phyloP scores from a whole-genome alignment of 2,888 invertebrate species.

The Hermaeophaga mercurialis region DNA sequence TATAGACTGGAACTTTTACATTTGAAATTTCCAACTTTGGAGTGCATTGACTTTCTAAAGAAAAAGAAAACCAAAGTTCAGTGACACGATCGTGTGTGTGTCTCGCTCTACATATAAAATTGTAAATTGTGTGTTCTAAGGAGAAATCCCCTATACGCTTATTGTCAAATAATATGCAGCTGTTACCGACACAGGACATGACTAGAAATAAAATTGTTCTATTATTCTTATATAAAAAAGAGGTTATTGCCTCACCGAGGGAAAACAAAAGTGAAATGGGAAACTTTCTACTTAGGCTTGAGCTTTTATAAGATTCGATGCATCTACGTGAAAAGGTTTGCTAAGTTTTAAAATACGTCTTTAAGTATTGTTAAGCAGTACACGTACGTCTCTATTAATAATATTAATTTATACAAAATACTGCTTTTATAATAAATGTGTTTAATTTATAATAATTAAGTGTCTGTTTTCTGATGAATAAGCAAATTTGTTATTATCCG shows the following conservation, averaged over 20 bases:
- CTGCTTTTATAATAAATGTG: too few relatives aligned
- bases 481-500: too few relatives aligned
- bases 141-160: constrained; percentile 27
- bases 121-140: constrained; percentile 21
- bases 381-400: too few relatives aligned
- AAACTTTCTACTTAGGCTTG: neutral
- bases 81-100: constrained; percentile 15
- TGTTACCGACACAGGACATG: constrained; percentile 30
- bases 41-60: constrained; percentile 15
- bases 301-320: neutral
- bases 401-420: too few relatives aligned
- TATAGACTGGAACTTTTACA: too few relatives aligned
- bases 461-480: too few relatives aligned
- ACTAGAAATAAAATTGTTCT: constrained; percentile 28
- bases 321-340: neutral
- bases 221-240: constrained; percentile 26
- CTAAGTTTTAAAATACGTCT: neutral
- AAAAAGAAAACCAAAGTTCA: constrained; percentile 19
- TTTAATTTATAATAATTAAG: too few relatives aligned
- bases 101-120: constrained; percentile 23
- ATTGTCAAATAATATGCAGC: constrained; percentile 30
- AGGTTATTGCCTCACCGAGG: constrained; percentile 17
- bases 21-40: constrained; percentile 5
- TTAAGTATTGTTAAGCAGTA: too few relatives aligned
- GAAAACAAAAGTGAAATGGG: constrained; percentile 7